These are phyloP conservation scores for Podarcis muralis DNA, from an alignment of 2,113 vertebrate species.

Conservation along the genomic window DNA sequence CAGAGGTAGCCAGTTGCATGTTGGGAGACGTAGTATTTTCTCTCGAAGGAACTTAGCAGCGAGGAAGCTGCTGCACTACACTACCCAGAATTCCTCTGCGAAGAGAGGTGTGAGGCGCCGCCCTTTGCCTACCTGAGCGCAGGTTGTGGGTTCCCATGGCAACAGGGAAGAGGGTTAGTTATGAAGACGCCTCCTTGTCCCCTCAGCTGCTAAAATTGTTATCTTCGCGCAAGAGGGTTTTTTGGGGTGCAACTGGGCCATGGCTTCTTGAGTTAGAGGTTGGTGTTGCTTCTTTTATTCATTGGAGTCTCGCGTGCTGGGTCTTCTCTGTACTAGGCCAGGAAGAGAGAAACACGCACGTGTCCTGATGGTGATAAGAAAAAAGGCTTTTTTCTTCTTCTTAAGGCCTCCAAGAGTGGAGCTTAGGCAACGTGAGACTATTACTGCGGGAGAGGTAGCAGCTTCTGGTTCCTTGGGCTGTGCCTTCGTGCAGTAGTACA, in stretches of 20 bases:
- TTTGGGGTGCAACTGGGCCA: too few relatives aligned
- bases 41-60: fast-evolving
- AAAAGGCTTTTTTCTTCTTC: not conserved
- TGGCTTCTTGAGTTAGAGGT: not conserved
- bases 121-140: not conserved
- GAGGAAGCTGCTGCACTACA: not conserved
- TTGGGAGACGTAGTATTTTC: slow-evolving; percentile 1
- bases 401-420: not conserved
- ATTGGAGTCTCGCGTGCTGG: too few relatives aligned
- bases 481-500: too few relatives aligned
- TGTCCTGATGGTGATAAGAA: not conserved
- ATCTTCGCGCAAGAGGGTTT: not conserved
- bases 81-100: not conserved
- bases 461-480: not conserved
- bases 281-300: not conserved
- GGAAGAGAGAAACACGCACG: not conserved
- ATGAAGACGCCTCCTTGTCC: not conserved
- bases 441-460: not conserved
- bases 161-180: not conserved
- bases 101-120: too few relatives aligned
- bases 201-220: not conserved
- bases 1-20: not conserved
- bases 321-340: not conserved
- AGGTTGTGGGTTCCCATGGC: not conserved
- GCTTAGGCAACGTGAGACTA: not conserved